These are phyloP conservation scores for Muraenolepis orangiensis DNA, from an alignment of 2,797 vertebrate genomes.

Conservation along the genomic window DNA sequence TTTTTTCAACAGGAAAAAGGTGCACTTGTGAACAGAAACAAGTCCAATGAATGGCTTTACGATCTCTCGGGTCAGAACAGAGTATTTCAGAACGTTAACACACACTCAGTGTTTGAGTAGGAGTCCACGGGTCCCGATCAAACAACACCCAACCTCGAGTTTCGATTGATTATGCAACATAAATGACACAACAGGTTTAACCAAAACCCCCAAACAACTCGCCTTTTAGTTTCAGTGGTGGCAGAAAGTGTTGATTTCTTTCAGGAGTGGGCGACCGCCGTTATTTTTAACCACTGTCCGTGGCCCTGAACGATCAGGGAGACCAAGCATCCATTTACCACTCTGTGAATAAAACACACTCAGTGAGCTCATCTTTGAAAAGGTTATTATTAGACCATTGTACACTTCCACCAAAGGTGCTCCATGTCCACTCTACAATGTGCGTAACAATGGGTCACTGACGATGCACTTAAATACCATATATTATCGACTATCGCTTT, in stretches of 20 bases:
- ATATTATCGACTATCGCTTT: background rate
- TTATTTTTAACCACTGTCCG: background rate
- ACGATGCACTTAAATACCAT: background rate
- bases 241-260: too few relatives aligned
- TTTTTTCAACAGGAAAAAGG: background rate
- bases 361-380: background rate
- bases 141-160: conserved; percentile 7
- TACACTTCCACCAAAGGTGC: background rate
- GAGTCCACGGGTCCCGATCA: background rate
- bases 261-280: too few relatives aligned
- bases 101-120: background rate
- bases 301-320: background rate
- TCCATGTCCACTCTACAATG: background rate
- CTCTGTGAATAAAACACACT: background rate
- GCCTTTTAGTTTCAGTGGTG: conserved; percentile 13
- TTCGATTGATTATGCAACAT: conserved; percentile 48
- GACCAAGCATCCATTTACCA: background rate
- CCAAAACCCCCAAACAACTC: conserved; percentile 41
- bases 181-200: conserved; percentile 51
- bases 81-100: background rate
- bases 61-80: background rate
- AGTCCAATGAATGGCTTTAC: background rate
- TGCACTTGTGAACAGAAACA: background rate
- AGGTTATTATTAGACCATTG: background rate
- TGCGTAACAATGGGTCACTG: background rate